phyloP scores from a whole-genome alignment of 1,140 invertebrate genomes.

The Drosophila mayri region DNA sequence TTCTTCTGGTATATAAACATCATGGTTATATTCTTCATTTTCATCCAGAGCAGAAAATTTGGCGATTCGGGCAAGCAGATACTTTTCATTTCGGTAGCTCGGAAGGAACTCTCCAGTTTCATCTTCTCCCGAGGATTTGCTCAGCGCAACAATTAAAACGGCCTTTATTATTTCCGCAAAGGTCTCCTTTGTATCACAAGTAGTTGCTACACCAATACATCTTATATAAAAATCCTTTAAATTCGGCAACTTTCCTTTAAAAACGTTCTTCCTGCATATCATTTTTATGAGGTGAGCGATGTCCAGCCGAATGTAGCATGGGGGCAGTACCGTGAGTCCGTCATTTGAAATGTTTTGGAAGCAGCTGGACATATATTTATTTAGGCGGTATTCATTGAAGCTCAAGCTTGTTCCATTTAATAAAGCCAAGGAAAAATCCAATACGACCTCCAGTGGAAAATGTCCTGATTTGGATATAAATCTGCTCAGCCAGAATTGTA shows the following conservation, averaged over 20 bases:
- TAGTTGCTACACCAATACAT: constrained; percentile 2
- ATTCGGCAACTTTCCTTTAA: constrained; percentile 2
- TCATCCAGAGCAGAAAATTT: not conserved
- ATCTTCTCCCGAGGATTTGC: constrained; percentile 1
- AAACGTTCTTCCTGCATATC: not conserved
- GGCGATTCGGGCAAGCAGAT: not conserved
- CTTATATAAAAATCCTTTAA: not conserved
- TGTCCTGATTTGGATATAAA: not conserved
- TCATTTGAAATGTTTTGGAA: not conserved
- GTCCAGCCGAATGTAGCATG: constrained; percentile 2
- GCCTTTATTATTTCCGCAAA: not conserved
- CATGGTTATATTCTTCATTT: no score
- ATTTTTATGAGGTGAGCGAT: constrained; percentile 11
- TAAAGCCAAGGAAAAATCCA: not conserved
- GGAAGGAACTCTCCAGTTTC: not conserved
- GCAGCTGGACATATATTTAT: no score
- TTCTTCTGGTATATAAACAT: not conserved
- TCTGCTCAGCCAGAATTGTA: constrained; percentile 11
- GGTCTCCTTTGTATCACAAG: not conserved
- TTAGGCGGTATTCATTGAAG: constrained; percentile 7
- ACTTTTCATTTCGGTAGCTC: not conserved
- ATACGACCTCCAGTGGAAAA: constrained; percentile 8
- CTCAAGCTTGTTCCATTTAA: constrained; percentile 7
- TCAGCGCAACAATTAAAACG: not conserved
- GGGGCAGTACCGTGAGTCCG: not conserved